A percentile compares a stretch with the other conserved stretches of the same genome.
Evolutionary conservation across 2,888 invertebrate genomes (phyloP).

Genomic region (Nemotelus pantherinus): DNA sequence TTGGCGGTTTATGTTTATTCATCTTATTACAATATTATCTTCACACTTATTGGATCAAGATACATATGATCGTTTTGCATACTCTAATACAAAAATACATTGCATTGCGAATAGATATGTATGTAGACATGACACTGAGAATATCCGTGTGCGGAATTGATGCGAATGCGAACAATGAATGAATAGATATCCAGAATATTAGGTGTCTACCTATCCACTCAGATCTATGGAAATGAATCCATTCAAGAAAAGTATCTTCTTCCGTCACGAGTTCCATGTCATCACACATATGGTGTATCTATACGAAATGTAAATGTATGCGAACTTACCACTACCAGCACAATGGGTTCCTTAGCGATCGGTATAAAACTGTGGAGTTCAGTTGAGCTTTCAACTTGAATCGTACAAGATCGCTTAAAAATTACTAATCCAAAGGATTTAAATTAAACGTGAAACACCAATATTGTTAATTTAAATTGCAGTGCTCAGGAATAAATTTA

Average conservation of each 20-base stretch:
- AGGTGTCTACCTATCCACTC: constrained; percentile 2
- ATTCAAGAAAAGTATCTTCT: constrained; percentile 27
- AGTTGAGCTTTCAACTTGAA: constrained; percentile 23
- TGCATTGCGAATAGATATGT: not conserved
- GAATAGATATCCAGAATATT: constrained; percentile 10
- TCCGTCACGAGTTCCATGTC: constrained; percentile 20
- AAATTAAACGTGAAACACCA: not conserved
- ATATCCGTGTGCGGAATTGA: not conserved
- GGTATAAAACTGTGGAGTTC: constrained; percentile 35
- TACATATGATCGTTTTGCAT: constrained; percentile 4
- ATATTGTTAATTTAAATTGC: no score
- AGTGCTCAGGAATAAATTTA: no score
- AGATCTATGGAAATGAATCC: constrained; percentile 20
- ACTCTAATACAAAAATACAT: not conserved
- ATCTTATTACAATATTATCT: no score
- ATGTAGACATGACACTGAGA: not conserved
- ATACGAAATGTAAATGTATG: not conserved
- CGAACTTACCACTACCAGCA: constrained; percentile 23
- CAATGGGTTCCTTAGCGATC: constrained; percentile 35
- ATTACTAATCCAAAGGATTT: not conserved
- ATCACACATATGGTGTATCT: not conserved
- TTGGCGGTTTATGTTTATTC: no score
- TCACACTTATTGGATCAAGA: not conserved
- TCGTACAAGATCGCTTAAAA: constrained; percentile 15
- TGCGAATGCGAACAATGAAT: not conserved